phyloP scores from a whole-genome alignment of 2,888 invertebrate species.

The Dorcus hopei region DNA sequence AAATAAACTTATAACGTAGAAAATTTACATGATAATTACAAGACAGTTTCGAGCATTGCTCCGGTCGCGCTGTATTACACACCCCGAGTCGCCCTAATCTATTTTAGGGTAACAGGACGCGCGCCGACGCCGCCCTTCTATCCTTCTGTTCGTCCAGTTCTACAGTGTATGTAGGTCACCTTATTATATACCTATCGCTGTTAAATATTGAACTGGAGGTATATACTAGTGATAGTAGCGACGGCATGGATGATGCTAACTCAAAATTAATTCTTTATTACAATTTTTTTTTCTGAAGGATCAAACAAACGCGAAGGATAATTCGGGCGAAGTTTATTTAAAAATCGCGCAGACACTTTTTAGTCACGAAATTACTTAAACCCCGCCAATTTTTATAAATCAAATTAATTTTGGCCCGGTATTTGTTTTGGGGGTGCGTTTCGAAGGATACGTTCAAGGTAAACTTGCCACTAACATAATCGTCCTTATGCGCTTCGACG shows the following conservation, averaged over 20 bases:
- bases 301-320: too few species aligned
- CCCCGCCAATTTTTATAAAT: too few species aligned
- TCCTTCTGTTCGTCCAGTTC: conserved; percentile 22
- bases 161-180: conserved; percentile 13
- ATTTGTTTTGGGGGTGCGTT: background rate
- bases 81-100: conserved; percentile 47
- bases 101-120: conserved; percentile 39
- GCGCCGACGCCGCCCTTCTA: conserved; percentile 42
- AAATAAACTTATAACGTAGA: background rate
- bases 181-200: background rate
- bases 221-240: background rate
- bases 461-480: conserved; percentile 3
- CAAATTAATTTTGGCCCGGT: too few species aligned
- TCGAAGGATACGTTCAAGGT: background rate
- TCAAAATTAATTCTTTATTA: too few species aligned
- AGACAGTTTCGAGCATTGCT: conserved; percentile 14
- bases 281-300: too few species aligned
- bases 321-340: too few species aligned
- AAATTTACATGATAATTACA: background rate
- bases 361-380: too few species aligned
- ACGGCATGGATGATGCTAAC: background rate
- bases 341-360: too few species aligned
- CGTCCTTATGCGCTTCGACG: conserved; percentile 8
- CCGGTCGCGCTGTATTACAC: conserved; percentile 47
- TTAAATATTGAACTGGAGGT: conserved; percentile 1